Percentiles rank a stretch among this genome's conserved stretches.
Evolutionary conservation across 2,888 invertebrate species (phyloP).

Genomic region (Eupsilia transversa): DNA sequence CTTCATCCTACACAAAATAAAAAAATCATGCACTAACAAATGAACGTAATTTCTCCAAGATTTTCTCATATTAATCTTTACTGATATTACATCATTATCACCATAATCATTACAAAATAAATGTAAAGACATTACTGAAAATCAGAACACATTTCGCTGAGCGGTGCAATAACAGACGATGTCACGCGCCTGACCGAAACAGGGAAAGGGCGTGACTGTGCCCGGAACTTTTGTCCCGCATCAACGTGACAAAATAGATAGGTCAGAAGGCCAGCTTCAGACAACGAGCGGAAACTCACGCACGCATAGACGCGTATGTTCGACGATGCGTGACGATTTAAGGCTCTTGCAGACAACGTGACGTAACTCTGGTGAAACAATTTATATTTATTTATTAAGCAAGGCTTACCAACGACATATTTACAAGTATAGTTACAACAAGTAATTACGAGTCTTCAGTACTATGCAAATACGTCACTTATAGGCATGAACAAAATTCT

Average conservation of each 20-base stretch:
- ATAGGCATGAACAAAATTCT: too few species aligned
- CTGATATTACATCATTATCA: neutral
- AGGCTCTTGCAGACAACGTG: too few species aligned
- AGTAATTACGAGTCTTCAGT: too few species aligned
- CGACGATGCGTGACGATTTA: too few species aligned
- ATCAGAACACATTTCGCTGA: conserved; percentile 26
- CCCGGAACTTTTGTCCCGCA: conserved; percentile 46
- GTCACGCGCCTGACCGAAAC: conserved; percentile 65
- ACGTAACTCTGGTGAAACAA: too few species aligned
- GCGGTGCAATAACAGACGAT: conserved; percentile 56
- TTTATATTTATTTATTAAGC: too few species aligned
- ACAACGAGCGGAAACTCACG: too few species aligned
- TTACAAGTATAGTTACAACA: too few species aligned
- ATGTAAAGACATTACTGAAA: conserved; percentile 13
- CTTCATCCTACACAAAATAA: too few species aligned
- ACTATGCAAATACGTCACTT: too few species aligned
- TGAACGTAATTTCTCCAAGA: neutral
- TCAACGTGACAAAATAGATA: neutral
- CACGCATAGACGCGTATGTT: neutral
- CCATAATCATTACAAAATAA: conserved; percentile 21
- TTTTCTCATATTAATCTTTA: neutral
- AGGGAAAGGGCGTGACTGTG: conserved; percentile 71
- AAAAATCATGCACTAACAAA: neutral
- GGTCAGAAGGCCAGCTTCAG: conserved; percentile 17
- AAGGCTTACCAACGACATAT: too few species aligned